Evolutionary conservation across 2,797 vertebrate species (phyloP).

Genomic region (Artibeus jamaicensis): DNA sequence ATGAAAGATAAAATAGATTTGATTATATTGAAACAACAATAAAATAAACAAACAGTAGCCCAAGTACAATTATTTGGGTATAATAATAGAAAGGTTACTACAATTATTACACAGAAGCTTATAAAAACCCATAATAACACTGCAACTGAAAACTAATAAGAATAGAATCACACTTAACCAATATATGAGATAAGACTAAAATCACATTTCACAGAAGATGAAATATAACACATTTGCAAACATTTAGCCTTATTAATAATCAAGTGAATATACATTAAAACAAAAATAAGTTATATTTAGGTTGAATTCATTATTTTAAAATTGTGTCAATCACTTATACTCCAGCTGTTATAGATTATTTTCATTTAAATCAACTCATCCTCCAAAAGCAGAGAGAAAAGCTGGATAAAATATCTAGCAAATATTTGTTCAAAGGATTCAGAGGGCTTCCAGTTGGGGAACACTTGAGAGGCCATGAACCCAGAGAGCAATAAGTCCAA

Average conservation of each 20-base stretch:
- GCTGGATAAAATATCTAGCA: constrained; percentile 17
- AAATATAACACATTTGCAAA: constrained; percentile 33
- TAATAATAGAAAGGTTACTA: constrained; percentile 10
- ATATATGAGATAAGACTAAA: not conserved
- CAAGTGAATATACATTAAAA: not conserved
- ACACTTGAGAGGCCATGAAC: not conserved
- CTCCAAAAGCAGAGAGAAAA: not conserved
- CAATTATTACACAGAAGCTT: not conserved
- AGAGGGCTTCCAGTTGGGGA: not conserved
- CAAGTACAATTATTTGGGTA: constrained; percentile 4
- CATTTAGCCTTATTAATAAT: constrained; percentile 6
- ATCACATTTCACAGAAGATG: constrained; percentile 12
- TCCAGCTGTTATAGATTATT: not conserved
- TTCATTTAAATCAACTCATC: not conserved
- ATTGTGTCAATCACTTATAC: constrained; percentile 1
- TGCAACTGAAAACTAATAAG: not conserved
- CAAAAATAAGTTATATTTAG: constrained; percentile 46
- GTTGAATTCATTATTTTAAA: constrained; percentile 40
- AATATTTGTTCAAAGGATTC: not conserved
- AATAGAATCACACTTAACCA: constrained; percentile 9
- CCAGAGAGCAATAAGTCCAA: not conserved
- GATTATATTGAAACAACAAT: constrained; percentile 33
- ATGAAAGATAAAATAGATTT: constrained; percentile 43
- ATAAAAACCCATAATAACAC: not conserved
- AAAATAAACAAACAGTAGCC: not conserved